A percentile compares a stretch with the other conserved stretches of the same genome.
These are phyloP conservation scores for Heterotilapia buettikoferi DNA, from an alignment of 2,113 vertebrate genomes.

Conservation along the genomic window DNA sequence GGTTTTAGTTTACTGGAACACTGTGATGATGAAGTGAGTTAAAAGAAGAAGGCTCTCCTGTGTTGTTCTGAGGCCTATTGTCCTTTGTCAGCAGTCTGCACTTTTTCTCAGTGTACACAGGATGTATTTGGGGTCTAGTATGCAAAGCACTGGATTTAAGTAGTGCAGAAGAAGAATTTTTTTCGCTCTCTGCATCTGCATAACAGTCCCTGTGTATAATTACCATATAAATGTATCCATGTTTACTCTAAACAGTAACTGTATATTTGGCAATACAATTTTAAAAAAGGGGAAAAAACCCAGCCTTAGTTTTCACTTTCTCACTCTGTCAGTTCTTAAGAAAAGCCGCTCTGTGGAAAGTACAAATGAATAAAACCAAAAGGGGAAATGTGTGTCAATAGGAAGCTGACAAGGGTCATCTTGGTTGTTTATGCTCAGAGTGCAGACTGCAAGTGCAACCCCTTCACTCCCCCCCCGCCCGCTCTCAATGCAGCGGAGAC, in stretches of 20 bases:
- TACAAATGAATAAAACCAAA: constrained; percentile 43
- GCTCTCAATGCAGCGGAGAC: neutral
- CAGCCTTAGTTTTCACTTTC: constrained; percentile 44
- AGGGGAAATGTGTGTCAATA: constrained; percentile 56
- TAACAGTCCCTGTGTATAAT: neutral
- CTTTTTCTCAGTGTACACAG: constrained; percentile 16
- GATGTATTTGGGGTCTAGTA: constrained; percentile 8
- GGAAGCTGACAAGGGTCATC: constrained; percentile 62
- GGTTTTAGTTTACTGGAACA: constrained; percentile 37
- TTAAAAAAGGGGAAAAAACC: neutral
- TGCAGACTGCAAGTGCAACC: constrained; percentile 17
- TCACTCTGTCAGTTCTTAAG: neutral
- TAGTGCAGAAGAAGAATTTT: neutral
- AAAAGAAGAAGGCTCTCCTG: constrained; percentile 46
- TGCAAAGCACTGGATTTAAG: neutral
- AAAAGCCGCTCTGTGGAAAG: constrained; percentile 26
- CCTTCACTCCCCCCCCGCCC: neutral
- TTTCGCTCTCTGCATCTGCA: neutral
- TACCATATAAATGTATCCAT: neutral
- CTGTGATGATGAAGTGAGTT: constrained; percentile 38
- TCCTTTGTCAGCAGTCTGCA: constrained; percentile 28
- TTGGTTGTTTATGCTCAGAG: constrained; percentile 52
- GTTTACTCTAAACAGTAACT: neutral
- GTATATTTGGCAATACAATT: neutral
- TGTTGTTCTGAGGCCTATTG: constrained; percentile 37